Evolutionary conservation across 2,797 vertebrate genomes (phyloP).

Genomic region (Astyanax mexicanus): DNA sequence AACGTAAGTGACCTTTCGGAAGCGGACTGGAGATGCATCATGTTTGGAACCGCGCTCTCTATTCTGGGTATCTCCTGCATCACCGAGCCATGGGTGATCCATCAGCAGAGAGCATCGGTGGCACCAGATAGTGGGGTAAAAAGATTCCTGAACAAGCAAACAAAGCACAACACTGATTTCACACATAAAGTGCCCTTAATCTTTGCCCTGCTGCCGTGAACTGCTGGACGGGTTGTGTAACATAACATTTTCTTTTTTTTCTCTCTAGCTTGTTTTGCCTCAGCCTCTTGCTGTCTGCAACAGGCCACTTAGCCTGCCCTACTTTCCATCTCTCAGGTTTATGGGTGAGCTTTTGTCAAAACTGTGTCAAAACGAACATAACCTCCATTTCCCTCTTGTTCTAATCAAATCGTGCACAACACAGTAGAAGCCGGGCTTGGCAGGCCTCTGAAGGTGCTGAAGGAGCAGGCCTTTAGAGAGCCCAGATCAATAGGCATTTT

Average conservation of each 20-base stretch:
- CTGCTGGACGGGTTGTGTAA: conserved; percentile 62
- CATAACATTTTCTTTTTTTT: conserved; percentile 54
- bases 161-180: conserved; percentile 19
- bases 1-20: conserved; percentile 58
- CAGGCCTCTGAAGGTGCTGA: conserved; percentile 6
- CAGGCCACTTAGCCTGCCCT: conserved; percentile 36
- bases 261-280: not conserved
- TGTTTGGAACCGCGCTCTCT: conserved; percentile 36
- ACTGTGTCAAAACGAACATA: conserved; percentile 36
- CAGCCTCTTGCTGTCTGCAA: not conserved
- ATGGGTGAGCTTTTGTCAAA: conserved; percentile 40
- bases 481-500: conserved; percentile 11
- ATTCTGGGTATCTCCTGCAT: conserved; percentile 52
- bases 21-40: conserved; percentile 51
- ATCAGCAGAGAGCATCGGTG: conserved; percentile 48
- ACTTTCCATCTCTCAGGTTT: conserved; percentile 34
- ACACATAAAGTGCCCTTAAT: conserved; percentile 53
- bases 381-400: conserved; percentile 8
- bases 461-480: not conserved
- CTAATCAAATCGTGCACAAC: not conserved
- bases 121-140: conserved; percentile 13
- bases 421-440: not conserved
- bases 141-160: conserved; percentile 2
- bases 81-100: conserved; percentile 43
- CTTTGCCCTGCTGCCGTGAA: conserved; percentile 48